Base-by-base conservation (phyloP, 2,888 invertebrate species). In the Aelia acuminata region DNA sequence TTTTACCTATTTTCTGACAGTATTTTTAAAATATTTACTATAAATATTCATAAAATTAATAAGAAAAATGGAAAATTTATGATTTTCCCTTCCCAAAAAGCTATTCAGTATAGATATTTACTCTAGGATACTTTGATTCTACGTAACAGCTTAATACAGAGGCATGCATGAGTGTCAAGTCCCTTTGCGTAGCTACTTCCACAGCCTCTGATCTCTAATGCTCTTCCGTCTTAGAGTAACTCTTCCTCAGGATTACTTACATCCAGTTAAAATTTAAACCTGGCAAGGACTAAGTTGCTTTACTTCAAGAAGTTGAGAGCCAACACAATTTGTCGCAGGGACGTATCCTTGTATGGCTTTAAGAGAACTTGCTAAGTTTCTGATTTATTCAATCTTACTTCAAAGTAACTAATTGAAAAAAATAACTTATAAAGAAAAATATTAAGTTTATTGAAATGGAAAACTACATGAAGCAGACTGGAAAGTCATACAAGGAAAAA, bases 241-340 rank as follows among this genome's bases (percentile, higher is more conserved):
- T 35, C 63, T 70, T 70, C 80, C n/a, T 39, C 5, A n/a, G 80
- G 43, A 47, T 80, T 80, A 80, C 80, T 80, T 80, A 39, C 80
- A 47, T 80, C 80, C 80, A 80, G 80, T 80, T 80, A 80, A 43
- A 80, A 80, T 80, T 80, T 47, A 80, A 39, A 80, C 80, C 43
- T 47, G 39, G 22, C 80, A 80, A 47, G 22, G 43, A 4, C 80
- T 35, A 70, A 70, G 63, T 70, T 31, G 35, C 63, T 70, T 70
- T 70, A 70, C 63, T 70, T 70, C 31, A 70, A 70, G 63, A 70
- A 70, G 63, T 70, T 70, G 63, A 70, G 63, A 35, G 5, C 63
- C 63, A 35, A 70, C 63, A 70, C 63, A 70, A 70, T 70, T 70
- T 31, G 63, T 70, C 35, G 63, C 18, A 18, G 31, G 57, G 63